phyloP scores from a whole-genome alignment of 2,888 invertebrate species.

The Dryadula phaetusa region DNA sequence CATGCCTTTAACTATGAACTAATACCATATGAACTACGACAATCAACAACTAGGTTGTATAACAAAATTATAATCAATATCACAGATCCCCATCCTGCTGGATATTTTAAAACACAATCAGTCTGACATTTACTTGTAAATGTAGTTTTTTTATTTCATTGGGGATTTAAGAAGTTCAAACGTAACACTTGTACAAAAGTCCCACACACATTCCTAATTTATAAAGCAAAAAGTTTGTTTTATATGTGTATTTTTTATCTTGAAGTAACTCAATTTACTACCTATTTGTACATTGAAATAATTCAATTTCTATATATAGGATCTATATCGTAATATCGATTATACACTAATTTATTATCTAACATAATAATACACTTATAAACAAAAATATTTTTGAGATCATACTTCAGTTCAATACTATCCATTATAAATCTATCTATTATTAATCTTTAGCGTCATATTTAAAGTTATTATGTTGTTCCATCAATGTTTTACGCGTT shows the following conservation, averaged over 20 bases:
- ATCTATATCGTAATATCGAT: too few relatives aligned
- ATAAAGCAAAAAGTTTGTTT: too few relatives aligned
- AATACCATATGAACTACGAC: too few relatives aligned
- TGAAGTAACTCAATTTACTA: too few relatives aligned
- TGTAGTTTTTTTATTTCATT: neutral
- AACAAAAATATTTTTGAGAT: slow-evolving; percentile 9
- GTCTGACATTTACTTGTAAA: slow-evolving; percentile 6
- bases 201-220: neutral
- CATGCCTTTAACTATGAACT: too few relatives aligned
- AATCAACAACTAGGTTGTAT: neutral
- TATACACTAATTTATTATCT: too few relatives aligned
- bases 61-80: slow-evolving; percentile 36
- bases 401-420: neutral
- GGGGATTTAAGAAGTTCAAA: neutral
- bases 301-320: too few relatives aligned
- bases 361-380: neutral
- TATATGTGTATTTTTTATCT: neutral
- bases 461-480: slow-evolving; percentile 43
- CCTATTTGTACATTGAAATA: too few relatives aligned
- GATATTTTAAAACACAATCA: neutral
- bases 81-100: slow-evolving; percentile 42
- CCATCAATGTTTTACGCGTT: slow-evolving; percentile 46
- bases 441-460: slow-evolving; percentile 17
- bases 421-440: neutral
- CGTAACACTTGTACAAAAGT: neutral